Percentiles rank a stretch among this genome's conserved stretches.
Evolutionary conservation across 2,888 invertebrate genomes (phyloP).

Genomic region (Syrphus vitripennis): DNA sequence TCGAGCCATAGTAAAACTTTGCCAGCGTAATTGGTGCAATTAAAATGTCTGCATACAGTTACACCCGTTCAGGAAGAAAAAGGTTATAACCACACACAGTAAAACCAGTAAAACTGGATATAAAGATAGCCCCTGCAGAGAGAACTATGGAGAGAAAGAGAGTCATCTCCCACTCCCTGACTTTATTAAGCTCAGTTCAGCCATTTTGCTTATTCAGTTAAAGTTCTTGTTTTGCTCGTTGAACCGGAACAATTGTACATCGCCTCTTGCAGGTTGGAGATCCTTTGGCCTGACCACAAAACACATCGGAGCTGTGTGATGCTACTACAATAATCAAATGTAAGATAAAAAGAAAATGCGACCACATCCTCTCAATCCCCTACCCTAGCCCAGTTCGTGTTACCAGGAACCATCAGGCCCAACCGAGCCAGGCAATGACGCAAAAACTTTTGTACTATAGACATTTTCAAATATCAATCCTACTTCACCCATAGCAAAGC

Average conservation of each 20-base stretch:
- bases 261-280: slow-evolving; percentile 10
- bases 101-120: slow-evolving; percentile 31
- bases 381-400: neutral
- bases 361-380: slow-evolving; percentile 7
- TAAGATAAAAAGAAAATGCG: slow-evolving; percentile 31
- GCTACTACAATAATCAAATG: slow-evolving; percentile 41
- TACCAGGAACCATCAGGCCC: neutral
- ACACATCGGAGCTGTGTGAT: slow-evolving; percentile 28
- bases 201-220: slow-evolving; percentile 24
- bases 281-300: slow-evolving; percentile 37
- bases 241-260: slow-evolving; percentile 28
- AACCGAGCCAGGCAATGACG: neutral
- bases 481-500: neutral
- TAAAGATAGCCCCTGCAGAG: neutral
- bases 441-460: slow-evolving; percentile 22
- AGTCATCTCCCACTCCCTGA: neutral
- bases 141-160: neutral
- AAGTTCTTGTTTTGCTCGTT: neutral
- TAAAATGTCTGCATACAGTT: slow-evolving; percentile 38
- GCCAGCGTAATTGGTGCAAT: slow-evolving; percentile 57
- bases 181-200: slow-evolving; percentile 49
- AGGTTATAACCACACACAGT: slow-evolving; percentile 4
- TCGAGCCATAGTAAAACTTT: slow-evolving; percentile 42
- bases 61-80: neutral
- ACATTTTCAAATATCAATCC: slow-evolving; percentile 31